Percentiles rank a stretch among this genome's conserved stretches.
Evolutionary conservation across 1,140 invertebrate genomes (phyloP).

Genomic region (Philotrypesis tridentata): DNA sequence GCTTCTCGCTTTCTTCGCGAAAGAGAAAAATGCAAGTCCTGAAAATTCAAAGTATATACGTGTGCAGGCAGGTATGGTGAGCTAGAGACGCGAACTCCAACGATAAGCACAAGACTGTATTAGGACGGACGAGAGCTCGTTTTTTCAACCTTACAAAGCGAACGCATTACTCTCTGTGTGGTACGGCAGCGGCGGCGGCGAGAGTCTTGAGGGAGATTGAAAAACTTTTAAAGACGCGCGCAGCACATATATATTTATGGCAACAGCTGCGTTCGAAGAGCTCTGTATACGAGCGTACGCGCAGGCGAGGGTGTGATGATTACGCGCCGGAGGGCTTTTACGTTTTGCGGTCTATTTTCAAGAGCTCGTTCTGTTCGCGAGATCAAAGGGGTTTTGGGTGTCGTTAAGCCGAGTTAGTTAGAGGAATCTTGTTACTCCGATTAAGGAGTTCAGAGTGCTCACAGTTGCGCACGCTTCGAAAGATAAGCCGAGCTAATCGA

Average conservation of each 20-base stretch:
- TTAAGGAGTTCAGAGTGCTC: too few relatives aligned
- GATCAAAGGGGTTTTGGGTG: neutral
- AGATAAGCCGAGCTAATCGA: neutral
- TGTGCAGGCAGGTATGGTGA: neutral
- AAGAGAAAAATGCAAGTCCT: neutral
- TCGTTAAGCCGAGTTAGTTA: too few relatives aligned
- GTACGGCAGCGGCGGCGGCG: neutral
- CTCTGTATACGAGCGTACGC: neutral
- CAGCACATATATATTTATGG: neutral
- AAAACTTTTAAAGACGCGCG: slow-evolving; percentile 31
- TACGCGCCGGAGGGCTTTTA: neutral
- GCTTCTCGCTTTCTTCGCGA: neutral
- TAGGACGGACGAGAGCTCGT: neutral
- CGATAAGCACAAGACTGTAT: neutral
- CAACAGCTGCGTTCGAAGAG: neutral
- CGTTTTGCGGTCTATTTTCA: neutral
- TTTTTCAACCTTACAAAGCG: neutral
- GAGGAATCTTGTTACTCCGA: too few relatives aligned
- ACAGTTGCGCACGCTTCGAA: too few relatives aligned
- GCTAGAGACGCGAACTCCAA: neutral
- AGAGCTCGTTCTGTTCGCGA: neutral
- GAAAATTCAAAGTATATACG: slow-evolving; percentile 15
- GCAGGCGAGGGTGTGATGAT: neutral
- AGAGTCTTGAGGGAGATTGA: slow-evolving; percentile 24
- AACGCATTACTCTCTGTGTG: slow-evolving; percentile 17